phyloP scores from a whole-genome alignment of 2,888 invertebrate genomes.

The Caenorhabditis virilis region DNA sequence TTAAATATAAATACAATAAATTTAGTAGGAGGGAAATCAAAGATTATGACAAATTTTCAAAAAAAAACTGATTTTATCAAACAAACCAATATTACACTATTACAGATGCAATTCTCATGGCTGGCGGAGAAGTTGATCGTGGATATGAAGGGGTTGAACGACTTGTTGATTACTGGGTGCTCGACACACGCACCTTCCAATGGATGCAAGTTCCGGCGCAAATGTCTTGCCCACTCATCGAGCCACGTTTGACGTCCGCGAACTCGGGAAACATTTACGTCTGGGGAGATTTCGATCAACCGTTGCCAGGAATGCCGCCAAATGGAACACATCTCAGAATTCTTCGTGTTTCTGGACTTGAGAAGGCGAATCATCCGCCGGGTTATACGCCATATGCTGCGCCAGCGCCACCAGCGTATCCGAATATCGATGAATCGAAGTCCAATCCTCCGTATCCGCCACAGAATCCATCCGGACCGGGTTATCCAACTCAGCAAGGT shows the following conservation, averaged over 20 bases:
- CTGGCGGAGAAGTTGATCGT: conserved; percentile 65
- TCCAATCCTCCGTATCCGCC: conserved; percentile 8
- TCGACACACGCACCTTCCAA: conserved; percentile 62
- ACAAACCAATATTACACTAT: no score
- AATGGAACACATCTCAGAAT: conserved; percentile 65
- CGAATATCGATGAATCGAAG: conserved; percentile 21
- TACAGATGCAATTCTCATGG: conserved; percentile 63
- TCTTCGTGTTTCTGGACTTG: conserved; percentile 48
- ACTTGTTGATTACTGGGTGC: conserved; percentile 64
- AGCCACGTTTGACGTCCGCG: conserved; percentile 64
- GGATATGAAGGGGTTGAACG: conserved; percentile 58
- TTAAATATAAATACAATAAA: no score
- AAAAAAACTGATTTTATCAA: no score
- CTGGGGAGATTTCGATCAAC: conserved; percentile 68
- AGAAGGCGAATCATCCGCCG: conserved; percentile 40
- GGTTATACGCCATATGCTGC: conserved; percentile 30
- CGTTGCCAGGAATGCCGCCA: conserved; percentile 65
- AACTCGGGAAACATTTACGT: conserved; percentile 65
- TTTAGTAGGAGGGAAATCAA: no score
- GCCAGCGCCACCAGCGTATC: conserved; percentile 44
- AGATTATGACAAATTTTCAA: no score
- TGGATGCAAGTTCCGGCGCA: conserved; percentile 65
- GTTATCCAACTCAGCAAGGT: conserved; percentile 8
- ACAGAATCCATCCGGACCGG: background rate
- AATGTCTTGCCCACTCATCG: conserved; percentile 66